Base-by-base conservation (phyloP, 1,140 invertebrate genomes). In the Eumeta japonica region DNA sequence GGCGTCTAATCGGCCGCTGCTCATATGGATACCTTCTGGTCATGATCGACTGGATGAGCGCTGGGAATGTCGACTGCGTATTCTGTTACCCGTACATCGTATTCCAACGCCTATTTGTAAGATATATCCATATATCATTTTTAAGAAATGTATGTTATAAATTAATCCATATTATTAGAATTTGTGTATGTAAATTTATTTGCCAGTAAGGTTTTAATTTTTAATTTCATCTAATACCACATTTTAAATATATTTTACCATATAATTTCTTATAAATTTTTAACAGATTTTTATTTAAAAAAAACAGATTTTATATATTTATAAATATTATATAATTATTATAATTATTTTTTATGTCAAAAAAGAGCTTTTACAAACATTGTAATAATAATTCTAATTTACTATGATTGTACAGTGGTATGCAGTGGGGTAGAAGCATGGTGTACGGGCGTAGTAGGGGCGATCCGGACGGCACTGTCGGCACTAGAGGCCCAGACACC, bases 401-500 rank as follows among this genome's bases (percentile, higher is more conserved):
- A n/a, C n/a, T n/a, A n/a, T n/a, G n/a, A n/a, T n/a, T 30, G 7
- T 7, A 12, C 31, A 33, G 31, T 16, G 31, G 31, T 15, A 16
- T 4, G 31, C 31, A 3, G 15, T 14, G 5, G 12, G 5, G 12
- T 16, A 16, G 31, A 33, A 16, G 13, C 13, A 16, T 33, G 31
- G 31, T 33, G 31, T 14, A 16, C 15, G 16, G 31, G 5, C 12
- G 31, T 10, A 29, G 37, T 24, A 37, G 10, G 9, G 28, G 34
- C 5, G 27, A 10, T 41, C 35, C 35, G 31, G 10, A 28, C 13
- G 33, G 39, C n/a, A 37, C 3, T n/a, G 28, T 18, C 12, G 17
- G 27, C 31, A 12, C 24, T 11, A 24, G 14, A 2, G 16, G 31
- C 29, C n/a, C n/a, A n/a, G n/a, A n/a, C n/a, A n/a, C n/a, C n/a